Evolutionary conservation across 2,113 vertebrate species (phyloP).

Genomic region (Carassius gibelio): DNA sequence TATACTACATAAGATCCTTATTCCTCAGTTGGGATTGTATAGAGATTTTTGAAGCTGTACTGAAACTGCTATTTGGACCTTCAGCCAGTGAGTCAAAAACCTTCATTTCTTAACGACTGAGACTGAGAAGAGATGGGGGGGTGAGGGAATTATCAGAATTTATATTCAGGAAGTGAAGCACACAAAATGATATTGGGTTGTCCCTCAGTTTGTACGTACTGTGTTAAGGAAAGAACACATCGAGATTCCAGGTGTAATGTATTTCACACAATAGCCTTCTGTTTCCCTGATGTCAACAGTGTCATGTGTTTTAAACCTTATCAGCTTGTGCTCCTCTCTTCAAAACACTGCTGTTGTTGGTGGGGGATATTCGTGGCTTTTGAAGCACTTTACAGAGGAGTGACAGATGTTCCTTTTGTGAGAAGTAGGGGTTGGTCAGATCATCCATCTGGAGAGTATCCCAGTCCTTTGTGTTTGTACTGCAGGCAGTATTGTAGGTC

Average conservation of each 20-base stretch:
- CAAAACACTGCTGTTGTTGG: background rate
- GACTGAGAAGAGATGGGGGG: no score
- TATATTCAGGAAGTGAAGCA: no score
- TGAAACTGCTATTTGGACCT: no score
- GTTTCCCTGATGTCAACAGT: background rate
- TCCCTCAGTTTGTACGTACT: no score
- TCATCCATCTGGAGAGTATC: slow-evolving; percentile 2
- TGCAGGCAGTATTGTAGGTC: background rate
- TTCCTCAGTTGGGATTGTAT: no score
- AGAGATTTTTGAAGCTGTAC: no score
- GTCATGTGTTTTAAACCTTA: background rate
- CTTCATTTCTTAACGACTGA: no score
- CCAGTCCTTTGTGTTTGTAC: background rate
- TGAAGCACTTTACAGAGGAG: background rate
- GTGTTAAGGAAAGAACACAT: background rate
- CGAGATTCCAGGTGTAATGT: background rate
- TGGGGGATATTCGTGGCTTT: background rate
- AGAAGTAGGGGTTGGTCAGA: background rate
- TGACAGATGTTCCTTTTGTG: slow-evolving; percentile 29
- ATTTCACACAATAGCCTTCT: background rate
- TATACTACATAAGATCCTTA: no score
- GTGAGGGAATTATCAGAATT: no score
- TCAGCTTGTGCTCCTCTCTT: background rate
- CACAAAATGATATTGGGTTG: no score
- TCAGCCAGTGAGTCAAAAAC: no score